Evolutionary conservation across 2,888 invertebrate species (phyloP), one percentile per base, ranked within the genome.

Genomic region (Epinotia bilunana): DNA sequence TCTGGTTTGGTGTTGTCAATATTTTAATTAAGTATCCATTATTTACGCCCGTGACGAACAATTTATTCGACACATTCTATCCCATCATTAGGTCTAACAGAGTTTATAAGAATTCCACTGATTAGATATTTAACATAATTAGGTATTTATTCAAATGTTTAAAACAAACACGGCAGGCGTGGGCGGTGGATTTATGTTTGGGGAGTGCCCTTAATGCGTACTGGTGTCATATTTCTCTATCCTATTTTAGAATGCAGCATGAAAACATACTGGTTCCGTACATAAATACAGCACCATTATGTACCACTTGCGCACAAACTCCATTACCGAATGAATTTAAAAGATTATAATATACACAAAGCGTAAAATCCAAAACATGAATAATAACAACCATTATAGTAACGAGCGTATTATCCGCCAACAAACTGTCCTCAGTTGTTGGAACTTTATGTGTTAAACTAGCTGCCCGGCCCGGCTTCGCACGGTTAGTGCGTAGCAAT

Each of bases 91-190:
- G 49, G 57, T 71, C 77, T 75, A 74, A 73, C 72, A 80, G 78
- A 80, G 83, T 84, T 83, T 83, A 83, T 82, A 77, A 79, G 77
- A 78, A 80, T 78, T 77, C 76, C 77, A 73, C 80, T 85, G 85
- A 88, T 86, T 85, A 86, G 79, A 80, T 82, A 82, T 85, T 87
- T 88, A 88, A 84, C 90, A 91, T 91, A 90, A 91, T 90, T 88
- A 90, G 86, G 83, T 85, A 88, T 90, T 89, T 90, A 91, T 90
- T 90, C 82, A 90, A 90, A 91, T 87, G 77, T 80, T 76, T 78
- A 84, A 87, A 87, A 86, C 87, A 88, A 88, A 86, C 83, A 83
- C 67, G 79, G 83, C 82, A 82, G 79, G 86, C 84, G 90, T 90
- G 87, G 90, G 89, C 83, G 88, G 72, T 67, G 71, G 74, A 81